Percentiles rank a stretch among this genome's conserved stretches.
Conservation (phyloP, 30 jellyfish, hydroid and myxozoan species). For the Turritopsis dohrnii region DNA sequence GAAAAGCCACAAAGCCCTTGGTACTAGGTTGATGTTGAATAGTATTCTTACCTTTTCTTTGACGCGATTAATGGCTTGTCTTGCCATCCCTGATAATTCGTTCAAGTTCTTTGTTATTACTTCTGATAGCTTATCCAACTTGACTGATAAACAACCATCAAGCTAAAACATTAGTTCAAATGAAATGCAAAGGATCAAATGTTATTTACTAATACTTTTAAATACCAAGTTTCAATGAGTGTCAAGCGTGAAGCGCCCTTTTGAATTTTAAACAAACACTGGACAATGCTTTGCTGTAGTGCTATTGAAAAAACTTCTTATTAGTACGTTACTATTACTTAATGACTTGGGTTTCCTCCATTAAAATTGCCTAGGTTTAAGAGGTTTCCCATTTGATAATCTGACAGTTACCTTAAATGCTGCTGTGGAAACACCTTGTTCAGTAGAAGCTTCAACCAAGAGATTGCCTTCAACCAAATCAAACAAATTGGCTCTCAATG, state of each 20-base stretch:
- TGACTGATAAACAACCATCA: slow-evolving; percentile 23
- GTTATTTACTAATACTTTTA: background rate
- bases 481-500: slow-evolving; percentile 55
- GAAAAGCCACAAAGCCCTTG: too few species aligned
- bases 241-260: too few species aligned
- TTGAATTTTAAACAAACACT: too few species aligned
- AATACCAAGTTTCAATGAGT: too few species aligned
- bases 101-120: slow-evolving; percentile 17
- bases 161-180: background rate
- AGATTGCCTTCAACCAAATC: slow-evolving; percentile 44
- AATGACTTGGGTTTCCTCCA: too few species aligned
- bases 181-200: background rate
- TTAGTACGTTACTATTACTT: too few species aligned
- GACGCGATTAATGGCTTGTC: slow-evolving; percentile 19
- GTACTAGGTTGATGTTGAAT: too few species aligned
- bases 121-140: slow-evolving; percentile 14
- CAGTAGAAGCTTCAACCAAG: slow-evolving; percentile 25
- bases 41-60: slow-evolving; percentile 3
- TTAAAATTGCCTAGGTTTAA: too few species aligned
- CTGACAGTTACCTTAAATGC: slow-evolving; percentile 22
- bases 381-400: background rate
- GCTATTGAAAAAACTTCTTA: too few species aligned
- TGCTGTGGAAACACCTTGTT: slow-evolving; percentile 29
- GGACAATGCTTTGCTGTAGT: too few species aligned
- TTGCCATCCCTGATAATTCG: slow-evolving; percentile 4